A percentile compares a stretch with the other conserved stretches of the same genome.
These are phyloP conservation scores for Hippasteria phrygiana DNA, from an alignment of 53 echinoderm and acorn worm species.

Conservation along the genomic window DNA sequence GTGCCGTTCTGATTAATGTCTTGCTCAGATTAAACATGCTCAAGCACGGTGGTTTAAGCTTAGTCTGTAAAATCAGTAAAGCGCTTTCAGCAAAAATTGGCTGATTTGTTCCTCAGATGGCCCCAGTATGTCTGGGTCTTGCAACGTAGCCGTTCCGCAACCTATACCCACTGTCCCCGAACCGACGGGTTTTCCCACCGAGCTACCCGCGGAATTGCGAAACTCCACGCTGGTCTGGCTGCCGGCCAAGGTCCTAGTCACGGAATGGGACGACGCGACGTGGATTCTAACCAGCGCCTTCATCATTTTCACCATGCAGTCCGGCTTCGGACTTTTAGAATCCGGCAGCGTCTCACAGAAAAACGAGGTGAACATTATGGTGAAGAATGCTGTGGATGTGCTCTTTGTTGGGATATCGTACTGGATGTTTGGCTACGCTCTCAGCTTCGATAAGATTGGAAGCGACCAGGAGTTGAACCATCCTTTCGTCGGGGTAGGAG, in stretches of 20 bases:
- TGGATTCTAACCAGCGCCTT: slow-evolving; percentile 92
- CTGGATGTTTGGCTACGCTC: slow-evolving; percentile 92
- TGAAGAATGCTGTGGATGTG: slow-evolving; percentile 88
- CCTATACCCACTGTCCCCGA: not conserved
- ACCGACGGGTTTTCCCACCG: not conserved
- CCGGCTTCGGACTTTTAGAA: slow-evolving; percentile 86
- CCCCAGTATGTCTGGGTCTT: not conserved
- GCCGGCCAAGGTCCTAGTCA: not conserved
- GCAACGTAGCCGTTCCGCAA: not conserved
- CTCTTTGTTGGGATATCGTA: slow-evolving; percentile 84
- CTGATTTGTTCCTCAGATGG: not conserved
- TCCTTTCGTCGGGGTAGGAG: slow-evolving; percentile 68
- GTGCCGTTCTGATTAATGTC: not conserved
- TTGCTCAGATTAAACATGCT: not conserved
- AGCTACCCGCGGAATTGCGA: not conserved
- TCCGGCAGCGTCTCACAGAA: slow-evolving; percentile 81
- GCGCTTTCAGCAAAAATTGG: not conserved
- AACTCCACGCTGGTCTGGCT: not conserved
- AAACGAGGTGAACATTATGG: slow-evolving; percentile 93
- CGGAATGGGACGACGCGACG: slow-evolving; percentile 86
- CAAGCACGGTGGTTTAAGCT: no score
- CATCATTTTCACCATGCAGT: slow-evolving; percentile 90
- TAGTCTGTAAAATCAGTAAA: not conserved
- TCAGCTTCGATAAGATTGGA: slow-evolving; percentile 65
- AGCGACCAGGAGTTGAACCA: slow-evolving; percentile 15